Evolutionary conservation across 2,888 invertebrate genomes (phyloP).

Genomic region (Stenichneumon culpator): DNA sequence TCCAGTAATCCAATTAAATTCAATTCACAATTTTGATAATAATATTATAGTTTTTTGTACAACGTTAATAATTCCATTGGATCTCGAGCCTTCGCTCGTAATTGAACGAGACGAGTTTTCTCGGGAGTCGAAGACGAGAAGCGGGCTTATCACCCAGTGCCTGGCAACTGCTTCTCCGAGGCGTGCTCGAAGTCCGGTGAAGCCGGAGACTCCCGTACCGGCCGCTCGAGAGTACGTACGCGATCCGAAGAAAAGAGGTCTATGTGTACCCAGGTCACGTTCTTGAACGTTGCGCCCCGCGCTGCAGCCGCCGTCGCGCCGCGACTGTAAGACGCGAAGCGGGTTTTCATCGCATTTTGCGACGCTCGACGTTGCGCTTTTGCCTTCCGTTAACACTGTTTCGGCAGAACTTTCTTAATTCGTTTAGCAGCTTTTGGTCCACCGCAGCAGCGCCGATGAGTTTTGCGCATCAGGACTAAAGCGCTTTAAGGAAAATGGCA

Average conservation of each 20-base stretch:
- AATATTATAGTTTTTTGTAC: background rate
- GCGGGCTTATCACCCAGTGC: constrained; percentile 9
- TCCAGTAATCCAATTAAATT: no score
- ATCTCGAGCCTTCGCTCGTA: background rate
- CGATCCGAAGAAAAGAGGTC: constrained; percentile 64
- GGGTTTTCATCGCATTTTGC: constrained; percentile 11
- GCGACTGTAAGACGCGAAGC: constrained; percentile 11
- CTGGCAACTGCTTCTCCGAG: constrained; percentile 36
- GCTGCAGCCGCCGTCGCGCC: constrained; percentile 31
- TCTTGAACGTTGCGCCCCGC: constrained; percentile 67
- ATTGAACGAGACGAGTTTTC: background rate
- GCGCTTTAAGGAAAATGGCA: no score
- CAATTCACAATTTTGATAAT: no score
- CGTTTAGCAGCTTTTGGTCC: no score
- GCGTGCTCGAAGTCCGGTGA: constrained; percentile 18
- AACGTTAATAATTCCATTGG: background rate
- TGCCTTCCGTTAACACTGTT: no score
- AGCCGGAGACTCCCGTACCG: constrained; percentile 23
- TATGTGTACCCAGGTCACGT: constrained; percentile 75
- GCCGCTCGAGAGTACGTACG: constrained; percentile 17
- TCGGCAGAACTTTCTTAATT: no score
- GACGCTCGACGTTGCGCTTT: no score
- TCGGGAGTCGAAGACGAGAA: constrained; percentile 1
- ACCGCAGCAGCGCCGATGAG: no score
- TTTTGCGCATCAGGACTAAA: no score